phyloP scores from a whole-genome alignment of 2,113 vertebrate species.

The Lophius piscatorius region DNA sequence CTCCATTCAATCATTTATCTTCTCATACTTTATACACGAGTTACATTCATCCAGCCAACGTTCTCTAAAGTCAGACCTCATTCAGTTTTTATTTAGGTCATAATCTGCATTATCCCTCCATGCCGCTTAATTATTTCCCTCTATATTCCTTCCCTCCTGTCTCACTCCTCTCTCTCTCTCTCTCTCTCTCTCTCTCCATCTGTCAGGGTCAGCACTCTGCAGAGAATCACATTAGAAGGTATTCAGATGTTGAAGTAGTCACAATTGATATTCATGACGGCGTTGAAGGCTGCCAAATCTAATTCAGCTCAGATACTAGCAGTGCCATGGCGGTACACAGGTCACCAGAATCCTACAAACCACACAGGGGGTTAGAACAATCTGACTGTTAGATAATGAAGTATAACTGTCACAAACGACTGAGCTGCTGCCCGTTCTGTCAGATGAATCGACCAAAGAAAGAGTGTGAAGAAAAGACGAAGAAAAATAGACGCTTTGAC shows the following conservation, averaged over 20 bases:
- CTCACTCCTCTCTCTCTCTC: constrained; percentile 3
- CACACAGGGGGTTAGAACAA: constrained; percentile 42
- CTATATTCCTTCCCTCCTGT: background rate
- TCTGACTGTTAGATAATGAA: constrained; percentile 61
- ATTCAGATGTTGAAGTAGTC: constrained; percentile 65
- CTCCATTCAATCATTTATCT: constrained; percentile 22
- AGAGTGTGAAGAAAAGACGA: constrained; percentile 11
- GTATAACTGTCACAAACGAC: constrained; percentile 48
- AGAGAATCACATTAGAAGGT: constrained; percentile 63
- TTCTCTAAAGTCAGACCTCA: constrained; percentile 25
- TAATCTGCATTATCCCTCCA: constrained; percentile 33
- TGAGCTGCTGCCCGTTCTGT: constrained; percentile 17
- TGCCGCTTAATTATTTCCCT: background rate
- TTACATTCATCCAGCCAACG: background rate
- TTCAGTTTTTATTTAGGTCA: constrained; percentile 25
- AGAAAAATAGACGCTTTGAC: constrained; percentile 12
- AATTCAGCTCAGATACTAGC: constrained; percentile 56
- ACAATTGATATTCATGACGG: constrained; percentile 68
- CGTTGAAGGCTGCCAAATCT: constrained; percentile 69
- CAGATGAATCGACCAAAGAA: background rate
- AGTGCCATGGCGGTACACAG: constrained; percentile 35
- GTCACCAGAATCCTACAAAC: constrained; percentile 61
- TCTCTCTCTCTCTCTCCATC: constrained; percentile 29
- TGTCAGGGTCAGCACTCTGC: constrained; percentile 64
- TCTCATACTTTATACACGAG: constrained; percentile 4